These are phyloP conservation scores for Peromyscus melanophrys DNA, from an alignment of 2,797 vertebrate species.

Conservation along the genomic window DNA sequence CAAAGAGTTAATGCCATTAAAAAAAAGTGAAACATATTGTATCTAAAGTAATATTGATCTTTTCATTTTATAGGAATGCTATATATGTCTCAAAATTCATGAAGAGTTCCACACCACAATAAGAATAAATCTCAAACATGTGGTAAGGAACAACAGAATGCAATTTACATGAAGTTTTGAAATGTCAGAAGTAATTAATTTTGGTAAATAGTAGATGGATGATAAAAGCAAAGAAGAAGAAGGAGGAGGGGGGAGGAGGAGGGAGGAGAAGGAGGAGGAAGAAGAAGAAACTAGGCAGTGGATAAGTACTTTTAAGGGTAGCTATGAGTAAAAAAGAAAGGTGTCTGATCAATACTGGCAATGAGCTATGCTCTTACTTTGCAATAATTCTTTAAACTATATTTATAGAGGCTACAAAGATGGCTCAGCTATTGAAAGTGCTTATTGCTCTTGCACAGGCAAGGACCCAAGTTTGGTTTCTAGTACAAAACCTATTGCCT, in stretches of 20 bases:
- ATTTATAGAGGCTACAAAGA: background rate
- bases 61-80: conserved; percentile 41
- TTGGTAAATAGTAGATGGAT: background rate
- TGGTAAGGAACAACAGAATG: conserved; percentile 2
- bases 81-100: conserved; percentile 25
- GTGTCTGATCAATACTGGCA: background rate
- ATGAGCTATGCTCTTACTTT: background rate
- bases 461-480: background rate
- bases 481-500: background rate
- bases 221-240: conserved; percentile 36
- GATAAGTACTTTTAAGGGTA: background rate
- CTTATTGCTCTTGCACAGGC: background rate
- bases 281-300: background rate
- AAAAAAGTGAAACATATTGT: background rate
- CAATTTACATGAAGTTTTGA: background rate
- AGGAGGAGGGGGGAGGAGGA: background rate
- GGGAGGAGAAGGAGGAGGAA: background rate
- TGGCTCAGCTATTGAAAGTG: background rate
- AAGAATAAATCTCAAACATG: conserved; percentile 28
- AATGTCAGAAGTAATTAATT: conserved; percentile 20
- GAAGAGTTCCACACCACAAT: background rate
- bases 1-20: background rate
- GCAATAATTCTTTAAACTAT: background rate
- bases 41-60: conserved; percentile 24
- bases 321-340: background rate